These are phyloP conservation scores for Danio aesculapii DNA, from an alignment of 2,797 vertebrate species.

Conservation along the genomic window DNA sequence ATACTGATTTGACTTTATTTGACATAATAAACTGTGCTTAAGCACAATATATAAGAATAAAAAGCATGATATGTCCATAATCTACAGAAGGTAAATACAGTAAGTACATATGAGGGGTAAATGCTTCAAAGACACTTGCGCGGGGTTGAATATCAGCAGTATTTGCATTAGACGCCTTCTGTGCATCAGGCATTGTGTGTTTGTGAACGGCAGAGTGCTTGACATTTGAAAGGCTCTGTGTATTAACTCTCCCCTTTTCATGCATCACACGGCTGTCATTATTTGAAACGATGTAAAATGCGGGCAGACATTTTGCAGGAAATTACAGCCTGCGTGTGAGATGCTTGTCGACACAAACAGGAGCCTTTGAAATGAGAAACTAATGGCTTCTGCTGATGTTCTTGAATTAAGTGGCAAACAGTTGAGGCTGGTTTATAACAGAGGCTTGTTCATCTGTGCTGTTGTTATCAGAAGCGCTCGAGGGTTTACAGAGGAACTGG, in stretches of 20 bases:
- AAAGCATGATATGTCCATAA: slow-evolving; percentile 3
- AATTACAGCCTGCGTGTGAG: slow-evolving; percentile 38
- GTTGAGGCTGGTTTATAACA: slow-evolving; percentile 24
- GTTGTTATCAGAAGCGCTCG: slow-evolving; percentile 37
- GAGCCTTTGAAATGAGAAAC: slow-evolving; percentile 47
- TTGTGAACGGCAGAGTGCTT: background rate
- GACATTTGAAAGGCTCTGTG: slow-evolving; percentile 44
- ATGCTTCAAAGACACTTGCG: slow-evolving; percentile 2
- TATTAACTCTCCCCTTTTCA: slow-evolving; percentile 42
- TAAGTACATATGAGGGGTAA: background rate
- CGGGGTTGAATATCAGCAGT: slow-evolving; percentile 17
- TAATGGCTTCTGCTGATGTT: slow-evolving; percentile 45
- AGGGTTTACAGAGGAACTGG: slow-evolving; percentile 20
- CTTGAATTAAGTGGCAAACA: slow-evolving; percentile 39
- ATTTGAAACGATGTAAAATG: slow-evolving; percentile 42
- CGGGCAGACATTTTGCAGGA: slow-evolving; percentile 46
- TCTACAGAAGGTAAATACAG: background rate
- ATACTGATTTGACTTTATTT: too few species aligned
- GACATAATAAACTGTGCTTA: too few species aligned
- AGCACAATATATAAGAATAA: too few species aligned
- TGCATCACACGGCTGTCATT: slow-evolving; percentile 38
- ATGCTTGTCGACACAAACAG: slow-evolving; percentile 46
- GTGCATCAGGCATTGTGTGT: slow-evolving; percentile 15
- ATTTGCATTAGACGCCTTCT: slow-evolving; percentile 20
- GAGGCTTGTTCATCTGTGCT: slow-evolving; percentile 26